phyloP scores from a whole-genome alignment of 2,888 invertebrate genomes.

The Zelleria hepariella region DNA sequence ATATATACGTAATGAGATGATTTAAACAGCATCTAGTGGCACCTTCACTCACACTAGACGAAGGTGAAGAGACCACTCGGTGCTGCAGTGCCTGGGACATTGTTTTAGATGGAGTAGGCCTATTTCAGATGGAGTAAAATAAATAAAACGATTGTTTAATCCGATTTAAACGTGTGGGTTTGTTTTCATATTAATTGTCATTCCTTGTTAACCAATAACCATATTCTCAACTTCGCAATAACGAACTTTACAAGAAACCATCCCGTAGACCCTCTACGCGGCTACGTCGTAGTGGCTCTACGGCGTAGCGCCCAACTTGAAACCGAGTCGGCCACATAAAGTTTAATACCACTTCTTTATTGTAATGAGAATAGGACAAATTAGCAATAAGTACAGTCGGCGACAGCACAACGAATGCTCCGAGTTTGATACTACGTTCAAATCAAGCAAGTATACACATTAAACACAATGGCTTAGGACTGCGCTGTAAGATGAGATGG shows the following conservation, averaged over 20 bases:
- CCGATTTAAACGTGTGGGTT: too few relatives aligned
- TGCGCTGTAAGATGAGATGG: constrained; percentile 47
- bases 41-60: too few relatives aligned
- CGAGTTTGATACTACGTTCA: constrained; percentile 71
- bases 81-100: too few relatives aligned
- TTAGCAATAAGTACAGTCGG: constrained; percentile 53
- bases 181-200: too few relatives aligned
- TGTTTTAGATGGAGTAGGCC: too few relatives aligned
- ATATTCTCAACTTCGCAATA: neutral
- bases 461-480: constrained; percentile 63
- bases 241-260: neutral
- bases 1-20: too few relatives aligned
- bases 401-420: constrained; percentile 48
- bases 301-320: constrained; percentile 17
- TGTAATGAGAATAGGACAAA: constrained; percentile 63
- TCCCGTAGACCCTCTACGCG: neutral
- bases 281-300: constrained; percentile 28
- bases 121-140: too few relatives aligned
- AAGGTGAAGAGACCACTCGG: too few relatives aligned
- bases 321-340: constrained; percentile 36
- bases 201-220: too few relatives aligned
- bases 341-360: constrained; percentile 48
- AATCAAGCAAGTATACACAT: constrained; percentile 65
- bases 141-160: too few relatives aligned
- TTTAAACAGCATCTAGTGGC: too few relatives aligned